Conservation (phyloP, 2,113 vertebrate genomes). For the Orientallactaga bullata region DNA sequence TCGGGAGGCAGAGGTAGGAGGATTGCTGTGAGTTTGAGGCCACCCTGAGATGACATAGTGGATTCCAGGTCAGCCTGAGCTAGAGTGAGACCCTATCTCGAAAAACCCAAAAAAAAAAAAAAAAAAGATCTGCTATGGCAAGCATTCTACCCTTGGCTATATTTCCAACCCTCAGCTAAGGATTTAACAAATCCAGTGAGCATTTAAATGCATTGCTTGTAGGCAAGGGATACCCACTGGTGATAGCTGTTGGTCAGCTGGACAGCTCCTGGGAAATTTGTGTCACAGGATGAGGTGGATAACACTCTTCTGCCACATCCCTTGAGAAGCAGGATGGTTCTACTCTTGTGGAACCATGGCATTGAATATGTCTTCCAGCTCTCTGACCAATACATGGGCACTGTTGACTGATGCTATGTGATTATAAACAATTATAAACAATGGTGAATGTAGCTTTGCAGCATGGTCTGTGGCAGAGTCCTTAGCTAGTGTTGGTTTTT, state of each 20-base stretch:
- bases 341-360: background rate
- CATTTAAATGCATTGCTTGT: background rate
- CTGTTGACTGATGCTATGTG: background rate
- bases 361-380: background rate
- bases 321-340: background rate
- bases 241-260: background rate
- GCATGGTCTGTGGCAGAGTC: background rate
- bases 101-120: too few species aligned
- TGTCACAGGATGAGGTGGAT: background rate
- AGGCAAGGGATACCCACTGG: background rate
- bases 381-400: background rate
- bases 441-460: background rate
- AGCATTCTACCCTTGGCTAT: background rate
- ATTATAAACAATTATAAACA: background rate
- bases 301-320: too few species aligned
- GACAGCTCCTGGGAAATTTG: background rate
- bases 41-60: too few species aligned
- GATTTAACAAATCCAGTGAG: background rate
- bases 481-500: constrained; percentile 19
- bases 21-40: too few species aligned
- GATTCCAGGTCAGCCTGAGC: too few species aligned
- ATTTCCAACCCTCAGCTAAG: background rate
- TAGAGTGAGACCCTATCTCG: too few species aligned
- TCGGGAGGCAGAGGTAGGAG: too few species aligned
- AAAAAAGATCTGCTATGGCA: background rate